Percentiles rank a stretch among this genome's conserved stretches.
phyloP scores from a whole-genome alignment of 1,140 invertebrate species.

The Drosophila virilis region DNA sequence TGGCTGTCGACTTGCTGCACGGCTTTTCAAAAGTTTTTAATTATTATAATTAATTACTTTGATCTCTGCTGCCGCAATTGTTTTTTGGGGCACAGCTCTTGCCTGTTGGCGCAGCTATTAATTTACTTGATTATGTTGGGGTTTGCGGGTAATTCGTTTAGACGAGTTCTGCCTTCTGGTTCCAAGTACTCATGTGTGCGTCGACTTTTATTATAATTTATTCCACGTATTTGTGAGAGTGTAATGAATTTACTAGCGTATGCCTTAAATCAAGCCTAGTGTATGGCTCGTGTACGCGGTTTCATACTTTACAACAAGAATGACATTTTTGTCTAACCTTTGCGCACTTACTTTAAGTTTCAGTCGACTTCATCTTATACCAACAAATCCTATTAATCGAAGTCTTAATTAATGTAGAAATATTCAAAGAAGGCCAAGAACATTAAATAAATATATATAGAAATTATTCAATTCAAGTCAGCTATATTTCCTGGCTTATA shows the following conservation, averaged over 20 bases:
- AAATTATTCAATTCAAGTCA: too few relatives aligned
- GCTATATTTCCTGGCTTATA: too few relatives aligned
- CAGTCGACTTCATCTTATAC: not conserved
- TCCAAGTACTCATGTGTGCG: conserved; percentile 6
- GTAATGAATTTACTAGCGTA: conserved; percentile 70
- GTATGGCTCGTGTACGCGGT: not conserved
- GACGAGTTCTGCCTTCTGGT: conserved; percentile 11
- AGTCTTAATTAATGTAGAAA: too few relatives aligned
- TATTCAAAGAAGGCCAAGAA: too few relatives aligned
- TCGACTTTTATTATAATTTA: conserved; percentile 67
- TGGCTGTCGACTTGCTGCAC: conserved; percentile 39
- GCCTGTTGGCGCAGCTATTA: conserved; percentile 65
- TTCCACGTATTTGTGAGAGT: conserved; percentile 67
- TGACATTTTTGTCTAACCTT: not conserved
- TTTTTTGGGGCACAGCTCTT: conserved; percentile 33
- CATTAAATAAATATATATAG: too few relatives aligned
- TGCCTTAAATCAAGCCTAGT: conserved; percentile 36
- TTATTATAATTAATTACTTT: conserved; percentile 83
- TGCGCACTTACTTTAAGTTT: not conserved
- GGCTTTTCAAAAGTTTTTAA: conserved; percentile 73
- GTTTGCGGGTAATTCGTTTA: conserved; percentile 61
- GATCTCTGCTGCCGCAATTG: conserved; percentile 61
- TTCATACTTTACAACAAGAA: not conserved
- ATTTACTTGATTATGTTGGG: conserved; percentile 81
- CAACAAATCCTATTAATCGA: too few relatives aligned